phyloP scores from a whole-genome alignment of 2,113 vertebrate species.

The Elgaria multicarinata region DNA sequence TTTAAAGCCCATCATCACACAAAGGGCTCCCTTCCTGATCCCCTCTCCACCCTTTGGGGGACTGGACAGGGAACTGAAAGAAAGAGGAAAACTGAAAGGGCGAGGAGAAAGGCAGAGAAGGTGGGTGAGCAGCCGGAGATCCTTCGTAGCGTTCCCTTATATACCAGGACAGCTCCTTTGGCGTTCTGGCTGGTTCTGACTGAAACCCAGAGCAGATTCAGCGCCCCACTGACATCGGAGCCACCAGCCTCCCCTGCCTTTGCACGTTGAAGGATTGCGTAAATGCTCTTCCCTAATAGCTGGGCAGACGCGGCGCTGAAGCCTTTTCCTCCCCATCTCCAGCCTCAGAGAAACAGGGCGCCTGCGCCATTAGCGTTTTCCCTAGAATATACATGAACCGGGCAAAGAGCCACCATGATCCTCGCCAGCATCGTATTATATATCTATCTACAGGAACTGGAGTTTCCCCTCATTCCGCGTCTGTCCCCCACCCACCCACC shows the following conservation, averaged over 20 bases:
- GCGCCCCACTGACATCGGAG: too few relatives aligned
- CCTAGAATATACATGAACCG: constrained; percentile 35
- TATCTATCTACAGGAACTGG: neutral
- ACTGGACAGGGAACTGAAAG: neutral
- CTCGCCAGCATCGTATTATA: constrained; percentile 1
- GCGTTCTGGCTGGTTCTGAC: too few relatives aligned
- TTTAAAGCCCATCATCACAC: neutral
- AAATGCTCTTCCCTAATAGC: neutral
- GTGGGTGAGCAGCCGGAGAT: neutral
- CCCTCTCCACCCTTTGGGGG: neutral
- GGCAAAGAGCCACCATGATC: constrained; percentile 24
- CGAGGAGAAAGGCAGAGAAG: neutral
- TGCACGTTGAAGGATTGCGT: neutral
- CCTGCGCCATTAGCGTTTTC: constrained; percentile 69
- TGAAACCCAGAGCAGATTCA: too few relatives aligned
- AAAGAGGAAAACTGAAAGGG: neutral
- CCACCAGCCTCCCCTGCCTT: too few relatives aligned
- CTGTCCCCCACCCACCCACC: neutral
- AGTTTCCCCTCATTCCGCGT: neutral
- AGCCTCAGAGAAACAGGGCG: constrained; percentile 45
- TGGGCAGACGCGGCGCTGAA: neutral
- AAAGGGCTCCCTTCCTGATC: neutral
- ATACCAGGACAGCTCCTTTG: too few relatives aligned
- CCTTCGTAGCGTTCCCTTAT: neutral
- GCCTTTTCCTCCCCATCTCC: neutral